Evolutionary conservation across 1,140 invertebrate genomes (phyloP).

Genomic region (Diabrotica undecimpunctata): DNA sequence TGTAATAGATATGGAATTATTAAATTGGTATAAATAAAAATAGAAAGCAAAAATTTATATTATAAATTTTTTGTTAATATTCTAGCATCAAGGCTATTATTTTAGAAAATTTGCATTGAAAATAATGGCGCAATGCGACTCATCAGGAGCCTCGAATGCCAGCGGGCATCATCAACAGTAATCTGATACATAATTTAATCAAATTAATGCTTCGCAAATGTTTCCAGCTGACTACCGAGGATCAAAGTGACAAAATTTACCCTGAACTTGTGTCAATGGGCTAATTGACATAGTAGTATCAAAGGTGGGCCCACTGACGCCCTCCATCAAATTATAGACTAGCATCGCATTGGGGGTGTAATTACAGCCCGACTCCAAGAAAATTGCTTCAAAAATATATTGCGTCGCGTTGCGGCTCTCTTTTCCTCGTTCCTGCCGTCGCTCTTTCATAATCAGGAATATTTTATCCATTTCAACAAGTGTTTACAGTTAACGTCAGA

Average conservation of each 20-base stretch:
- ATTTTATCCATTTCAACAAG: too few relatives aligned
- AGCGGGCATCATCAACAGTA: not conserved
- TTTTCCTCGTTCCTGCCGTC: slow-evolving; percentile 23
- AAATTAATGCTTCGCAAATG: slow-evolving; percentile 19
- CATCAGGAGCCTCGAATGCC: too few relatives aligned
- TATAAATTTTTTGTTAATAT: too few relatives aligned
- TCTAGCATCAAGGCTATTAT: too few relatives aligned
- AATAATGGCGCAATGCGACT: too few relatives aligned
- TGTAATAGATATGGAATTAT: too few relatives aligned
- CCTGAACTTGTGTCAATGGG: slow-evolving; percentile 33
- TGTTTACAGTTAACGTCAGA: too few relatives aligned
- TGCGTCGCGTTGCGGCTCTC: slow-evolving; percentile 27
- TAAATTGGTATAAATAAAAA: too few relatives aligned
- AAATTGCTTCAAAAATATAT: slow-evolving; percentile 48
- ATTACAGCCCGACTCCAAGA: slow-evolving; percentile 45
- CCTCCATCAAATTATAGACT: slow-evolving; percentile 42
- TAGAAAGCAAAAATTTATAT: too few relatives aligned
- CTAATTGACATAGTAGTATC: slow-evolving; percentile 47
- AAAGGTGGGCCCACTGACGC: slow-evolving; percentile 43
- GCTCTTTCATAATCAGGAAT: slow-evolving; percentile 15
- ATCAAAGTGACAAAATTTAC: slow-evolving; percentile 32
- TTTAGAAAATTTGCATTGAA: too few relatives aligned
- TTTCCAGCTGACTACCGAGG: slow-evolving; percentile 21
- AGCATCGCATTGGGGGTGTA: slow-evolving; percentile 43
- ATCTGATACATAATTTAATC: not conserved